Evolutionary conservation across 1,140 invertebrate species (phyloP).

Genomic region (Trinorchestia longiramus): DNA sequence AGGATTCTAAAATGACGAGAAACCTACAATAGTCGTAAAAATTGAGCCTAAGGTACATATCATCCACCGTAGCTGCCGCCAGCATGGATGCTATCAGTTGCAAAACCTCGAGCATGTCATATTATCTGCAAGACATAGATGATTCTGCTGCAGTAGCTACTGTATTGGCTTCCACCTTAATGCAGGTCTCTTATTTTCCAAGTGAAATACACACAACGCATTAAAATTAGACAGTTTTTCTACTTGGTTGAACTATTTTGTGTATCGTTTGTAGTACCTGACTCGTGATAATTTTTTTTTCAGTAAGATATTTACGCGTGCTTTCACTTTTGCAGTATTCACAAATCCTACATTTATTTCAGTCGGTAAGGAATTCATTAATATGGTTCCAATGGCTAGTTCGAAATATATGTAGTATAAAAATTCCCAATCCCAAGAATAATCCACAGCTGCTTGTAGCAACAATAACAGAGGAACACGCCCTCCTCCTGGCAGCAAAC

Average conservation of each 20-base stretch:
- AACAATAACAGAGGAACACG: not conserved
- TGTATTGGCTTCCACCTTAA: not conserved
- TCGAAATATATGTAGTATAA: not conserved
- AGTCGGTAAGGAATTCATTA: not conserved
- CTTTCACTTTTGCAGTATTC: not conserved
- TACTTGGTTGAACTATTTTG: not conserved
- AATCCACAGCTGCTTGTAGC: not conserved
- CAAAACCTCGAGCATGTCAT: not conserved
- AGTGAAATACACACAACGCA: not conserved
- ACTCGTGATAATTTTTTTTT: not conserved
- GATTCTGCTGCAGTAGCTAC: not conserved
- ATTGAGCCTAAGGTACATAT: not conserved
- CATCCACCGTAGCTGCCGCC: not conserved
- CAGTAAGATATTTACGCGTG: not conserved
- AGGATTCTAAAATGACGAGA: not conserved
- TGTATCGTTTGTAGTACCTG: not conserved
- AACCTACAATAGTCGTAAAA: not conserved
- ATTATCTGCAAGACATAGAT: not conserved
- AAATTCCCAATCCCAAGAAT: not conserved
- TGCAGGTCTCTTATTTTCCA: not conserved
- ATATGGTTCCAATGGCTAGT: not conserved
- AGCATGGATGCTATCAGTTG: not conserved
- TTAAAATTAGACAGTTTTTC: not conserved
- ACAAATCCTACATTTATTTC: not conserved
- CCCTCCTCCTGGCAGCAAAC: not conserved